These are phyloP conservation scores for Agrilus biguttatus DNA, from an alignment of 2,888 invertebrate genomes.

Conservation along the genomic window DNA sequence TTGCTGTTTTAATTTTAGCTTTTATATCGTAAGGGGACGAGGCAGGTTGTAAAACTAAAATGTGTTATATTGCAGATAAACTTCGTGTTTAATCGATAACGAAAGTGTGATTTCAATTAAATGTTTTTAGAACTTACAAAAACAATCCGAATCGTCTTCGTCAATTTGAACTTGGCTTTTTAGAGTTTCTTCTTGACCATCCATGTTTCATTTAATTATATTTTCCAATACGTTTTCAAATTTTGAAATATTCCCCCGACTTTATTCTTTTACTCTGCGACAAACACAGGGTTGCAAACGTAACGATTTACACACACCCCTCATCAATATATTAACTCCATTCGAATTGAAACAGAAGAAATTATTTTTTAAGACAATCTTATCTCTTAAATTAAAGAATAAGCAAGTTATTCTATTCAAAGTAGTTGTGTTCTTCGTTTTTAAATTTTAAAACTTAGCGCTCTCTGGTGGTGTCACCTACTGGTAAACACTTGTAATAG, in stretches of 20 bases:
- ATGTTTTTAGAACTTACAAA: neutral
- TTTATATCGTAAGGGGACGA: constrained; percentile 39
- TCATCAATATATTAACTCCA: too few relatives aligned
- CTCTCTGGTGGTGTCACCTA: too few relatives aligned
- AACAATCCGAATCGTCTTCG: neutral
- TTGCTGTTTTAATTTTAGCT: constrained; percentile 39
- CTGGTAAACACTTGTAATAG: too few relatives aligned
- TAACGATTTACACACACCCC: too few relatives aligned
- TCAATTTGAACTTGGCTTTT: neutral
- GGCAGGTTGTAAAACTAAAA: constrained; percentile 32
- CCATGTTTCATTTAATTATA: neutral
- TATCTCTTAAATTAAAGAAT: too few relatives aligned
- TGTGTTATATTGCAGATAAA: neutral
- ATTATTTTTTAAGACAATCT: too few relatives aligned
- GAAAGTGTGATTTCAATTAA: neutral
- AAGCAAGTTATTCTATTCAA: too few relatives aligned
- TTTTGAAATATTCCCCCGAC: neutral
- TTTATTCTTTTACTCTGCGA: neutral
- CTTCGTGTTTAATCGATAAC: constrained; percentile 1
- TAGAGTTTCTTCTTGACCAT: neutral
- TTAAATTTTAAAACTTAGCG: too few relatives aligned
- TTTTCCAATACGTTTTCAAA: neutral
- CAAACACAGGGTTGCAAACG: too few relatives aligned
- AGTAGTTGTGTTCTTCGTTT: too few relatives aligned
- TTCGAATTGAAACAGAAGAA: too few relatives aligned